phyloP scores from a whole-genome alignment of 2,113 vertebrate genomes.

The Nettapus auritus region DNA sequence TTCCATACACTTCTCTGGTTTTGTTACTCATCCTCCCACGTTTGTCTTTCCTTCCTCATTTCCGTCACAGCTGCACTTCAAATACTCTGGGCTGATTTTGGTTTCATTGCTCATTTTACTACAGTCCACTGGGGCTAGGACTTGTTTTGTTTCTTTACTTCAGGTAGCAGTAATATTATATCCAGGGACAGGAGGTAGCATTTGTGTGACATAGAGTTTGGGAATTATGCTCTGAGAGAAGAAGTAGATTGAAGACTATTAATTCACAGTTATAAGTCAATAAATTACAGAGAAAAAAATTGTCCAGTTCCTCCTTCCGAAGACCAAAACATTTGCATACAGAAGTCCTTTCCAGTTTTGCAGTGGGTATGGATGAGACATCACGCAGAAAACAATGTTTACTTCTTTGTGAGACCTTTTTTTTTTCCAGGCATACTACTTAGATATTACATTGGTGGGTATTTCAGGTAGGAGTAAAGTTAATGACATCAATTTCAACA shows the following conservation, averaged over 20 bases:
- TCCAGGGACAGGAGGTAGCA: neutral
- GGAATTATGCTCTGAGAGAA: neutral
- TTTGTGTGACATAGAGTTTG: neutral
- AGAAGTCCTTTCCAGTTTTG: neutral
- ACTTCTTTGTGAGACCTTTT: neutral
- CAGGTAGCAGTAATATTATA: neutral
- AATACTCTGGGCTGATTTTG: neutral
- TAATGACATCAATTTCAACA: neutral
- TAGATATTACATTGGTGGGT: neutral
- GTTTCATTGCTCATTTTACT: neutral
- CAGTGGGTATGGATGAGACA: neutral
- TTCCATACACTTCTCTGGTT: constrained; percentile 4
- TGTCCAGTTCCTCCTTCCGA: neutral
- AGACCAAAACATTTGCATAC: neutral
- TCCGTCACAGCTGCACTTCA: constrained; percentile 24
- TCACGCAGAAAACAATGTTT: neutral
- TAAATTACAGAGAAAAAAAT: neutral
- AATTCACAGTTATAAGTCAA: neutral
- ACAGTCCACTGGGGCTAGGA: neutral
- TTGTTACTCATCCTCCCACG: constrained; percentile 40
- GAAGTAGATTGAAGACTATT: neutral
- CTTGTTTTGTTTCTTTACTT: neutral
- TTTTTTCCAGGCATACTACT: neutral
- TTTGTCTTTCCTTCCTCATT: constrained; percentile 30
- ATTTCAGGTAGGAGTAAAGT: neutral